Evolutionary conservation across 2,797 vertebrate species (phyloP).

Genomic region (Fistularia tabacaria): DNA sequence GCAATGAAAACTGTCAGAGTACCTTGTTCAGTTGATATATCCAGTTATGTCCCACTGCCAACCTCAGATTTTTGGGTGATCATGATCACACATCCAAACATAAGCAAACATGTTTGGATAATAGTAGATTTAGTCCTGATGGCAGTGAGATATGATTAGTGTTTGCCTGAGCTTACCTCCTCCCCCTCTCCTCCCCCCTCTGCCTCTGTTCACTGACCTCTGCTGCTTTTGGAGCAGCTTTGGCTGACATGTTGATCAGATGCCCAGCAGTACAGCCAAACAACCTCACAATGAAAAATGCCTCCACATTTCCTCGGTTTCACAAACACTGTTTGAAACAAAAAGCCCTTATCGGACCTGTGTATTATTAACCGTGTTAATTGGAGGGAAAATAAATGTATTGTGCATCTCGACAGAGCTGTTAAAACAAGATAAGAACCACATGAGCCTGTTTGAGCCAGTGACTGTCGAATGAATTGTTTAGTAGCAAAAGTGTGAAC

Average conservation of each 20-base stretch:
- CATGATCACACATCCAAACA: too few species aligned
- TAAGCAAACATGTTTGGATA: too few species aligned
- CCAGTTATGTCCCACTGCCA: too few species aligned
- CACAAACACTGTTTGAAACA: slow-evolving; percentile 69
- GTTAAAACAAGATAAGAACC: slow-evolving; percentile 82
- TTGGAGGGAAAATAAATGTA: slow-evolving; percentile 74
- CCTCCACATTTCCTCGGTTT: slow-evolving; percentile 72
- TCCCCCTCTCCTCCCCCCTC: neutral
- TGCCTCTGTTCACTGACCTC: slow-evolving; percentile 50
- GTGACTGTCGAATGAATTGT: slow-evolving; percentile 60
- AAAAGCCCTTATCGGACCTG: slow-evolving; percentile 77
- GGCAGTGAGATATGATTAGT: neutral
- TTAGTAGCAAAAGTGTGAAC: slow-evolving; percentile 64
- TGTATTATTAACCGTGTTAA: slow-evolving; percentile 77
- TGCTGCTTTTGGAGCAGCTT: slow-evolving; percentile 49
- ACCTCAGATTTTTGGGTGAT: too few species aligned
- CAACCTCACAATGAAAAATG: slow-evolving; percentile 75
- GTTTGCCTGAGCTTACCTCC: neutral
- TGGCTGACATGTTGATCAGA: slow-evolving; percentile 59
- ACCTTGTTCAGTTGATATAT: too few species aligned
- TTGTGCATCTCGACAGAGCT: slow-evolving; percentile 70
- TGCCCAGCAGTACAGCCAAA: slow-evolving; percentile 56
- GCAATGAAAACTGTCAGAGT: too few species aligned
- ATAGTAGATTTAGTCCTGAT: too few species aligned
- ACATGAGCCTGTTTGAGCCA: slow-evolving; percentile 48